Evolutionary conservation across 2,113 vertebrate species (phyloP), one percentile per base, ranked within the genome.

Genomic region (Pangasianodon gigas): DNA sequence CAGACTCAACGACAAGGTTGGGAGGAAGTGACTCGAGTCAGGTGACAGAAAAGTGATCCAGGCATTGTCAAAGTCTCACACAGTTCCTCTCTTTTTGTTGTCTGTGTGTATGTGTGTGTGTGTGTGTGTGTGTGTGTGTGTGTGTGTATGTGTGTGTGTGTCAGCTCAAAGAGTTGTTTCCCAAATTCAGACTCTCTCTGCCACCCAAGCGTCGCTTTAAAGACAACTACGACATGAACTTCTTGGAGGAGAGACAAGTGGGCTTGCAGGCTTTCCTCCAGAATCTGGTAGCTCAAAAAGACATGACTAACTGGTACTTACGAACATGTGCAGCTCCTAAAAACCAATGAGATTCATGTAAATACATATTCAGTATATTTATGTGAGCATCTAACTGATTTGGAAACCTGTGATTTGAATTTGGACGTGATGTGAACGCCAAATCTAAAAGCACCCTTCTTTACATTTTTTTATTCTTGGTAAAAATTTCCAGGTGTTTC

Each of bases 141-240:
- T 82, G 92, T 89, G 19, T 77, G 21, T 90, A 29, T 54, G 7
- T 83, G 11, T 71, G 48, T 24, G 48, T 46, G 90, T 1, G 94
- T 95, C 88, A 99, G 98, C 95, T 99, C 6, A 99, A 97, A 93
- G 98, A 99, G 89, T 97, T 97, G 96, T 99, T 99, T 93, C 98
- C 98, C 0, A 97, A 97, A 87, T 98, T 99, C 95, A 96, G 97
- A 54, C 95, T 99, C 90, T 95, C 97, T 8, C 96, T 99, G 93
- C 98, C 98, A 21, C 98, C 98, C 5, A 99, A 99, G 92, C 97
- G 98, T 56, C 99, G 98, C 98, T 99, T 99, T 94, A 99, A 98
- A 95, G 97, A 99, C 93, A 99, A 99, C 93, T 99, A 99, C 74
- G 96, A 98, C 89, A 96, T 95, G 0, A 96, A 98, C 93, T 99